Conservation (phyloP, 2,113 vertebrate species). For the Gobius niger region DNA sequence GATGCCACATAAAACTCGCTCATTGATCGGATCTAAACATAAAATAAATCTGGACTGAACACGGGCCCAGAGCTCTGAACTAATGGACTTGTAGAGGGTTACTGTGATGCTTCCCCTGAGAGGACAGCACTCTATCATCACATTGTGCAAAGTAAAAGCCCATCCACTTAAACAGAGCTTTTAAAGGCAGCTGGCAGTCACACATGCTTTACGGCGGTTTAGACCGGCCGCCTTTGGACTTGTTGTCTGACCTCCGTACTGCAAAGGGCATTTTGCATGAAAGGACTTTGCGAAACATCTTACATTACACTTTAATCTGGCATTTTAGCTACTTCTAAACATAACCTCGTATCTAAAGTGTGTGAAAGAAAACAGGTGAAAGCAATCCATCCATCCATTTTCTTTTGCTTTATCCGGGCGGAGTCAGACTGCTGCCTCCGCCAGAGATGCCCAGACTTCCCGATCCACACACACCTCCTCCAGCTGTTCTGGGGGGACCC, state of each 20-base stretch:
- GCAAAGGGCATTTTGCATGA: background rate
- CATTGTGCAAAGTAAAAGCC: constrained; percentile 40
- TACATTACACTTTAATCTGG: background rate
- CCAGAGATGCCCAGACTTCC: no score
- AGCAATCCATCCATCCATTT: no score
- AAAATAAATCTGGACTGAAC: constrained; percentile 48
- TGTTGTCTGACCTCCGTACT: background rate
- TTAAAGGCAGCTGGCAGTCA: constrained; percentile 26
- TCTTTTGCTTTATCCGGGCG: no score
- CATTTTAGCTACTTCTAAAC: background rate
- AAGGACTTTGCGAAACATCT: no score
- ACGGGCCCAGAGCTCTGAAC: constrained; percentile 50
- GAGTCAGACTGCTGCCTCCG: no score
- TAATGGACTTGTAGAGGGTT: constrained; percentile 55
- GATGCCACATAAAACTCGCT: constrained; percentile 49
- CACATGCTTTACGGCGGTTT: background rate
- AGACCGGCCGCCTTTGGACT: background rate
- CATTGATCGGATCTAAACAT: constrained; percentile 58
- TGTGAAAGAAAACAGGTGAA: no score
- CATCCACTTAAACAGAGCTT: constrained; percentile 32
- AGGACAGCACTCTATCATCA: constrained; percentile 49
- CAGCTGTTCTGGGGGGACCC: no score
- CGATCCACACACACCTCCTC: no score
- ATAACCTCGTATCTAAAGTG: no score
- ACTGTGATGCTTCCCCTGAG: constrained; percentile 45